Evolutionary conservation across 2,888 invertebrate species (phyloP).

Genomic region (Phlogophora meticulosa): DNA sequence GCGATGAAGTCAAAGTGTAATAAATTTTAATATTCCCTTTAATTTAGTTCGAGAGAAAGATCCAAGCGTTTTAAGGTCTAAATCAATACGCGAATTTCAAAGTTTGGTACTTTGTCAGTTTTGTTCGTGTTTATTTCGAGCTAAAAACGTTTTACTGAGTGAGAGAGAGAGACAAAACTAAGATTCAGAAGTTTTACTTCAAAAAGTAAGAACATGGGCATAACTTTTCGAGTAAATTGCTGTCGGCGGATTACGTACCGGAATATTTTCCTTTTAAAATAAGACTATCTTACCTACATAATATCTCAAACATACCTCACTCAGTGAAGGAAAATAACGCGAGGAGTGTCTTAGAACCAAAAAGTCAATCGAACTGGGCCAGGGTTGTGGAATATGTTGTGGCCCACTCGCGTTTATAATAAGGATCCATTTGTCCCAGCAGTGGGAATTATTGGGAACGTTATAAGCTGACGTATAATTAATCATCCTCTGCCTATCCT

Average conservation of each 20-base stretch:
- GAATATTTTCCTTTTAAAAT: neutral
- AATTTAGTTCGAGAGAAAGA: slow-evolving; percentile 27
- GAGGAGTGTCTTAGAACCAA: no score
- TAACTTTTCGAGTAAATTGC: neutral
- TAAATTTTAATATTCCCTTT: slow-evolving; percentile 45
- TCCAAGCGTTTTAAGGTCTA: slow-evolving; percentile 20
- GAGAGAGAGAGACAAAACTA: slow-evolving; percentile 8
- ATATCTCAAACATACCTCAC: no score
- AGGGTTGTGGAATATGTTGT: no score
- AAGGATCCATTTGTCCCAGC: no score
- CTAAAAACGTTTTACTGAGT: neutral
- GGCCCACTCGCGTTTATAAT: no score
- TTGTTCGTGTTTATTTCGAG: slow-evolving; percentile 2
- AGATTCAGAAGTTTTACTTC: slow-evolving; percentile 7
- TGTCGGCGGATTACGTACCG: neutral
- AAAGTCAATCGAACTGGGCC: no score
- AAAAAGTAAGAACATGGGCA: neutral
- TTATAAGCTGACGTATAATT: no score
- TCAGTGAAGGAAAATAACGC: no score
- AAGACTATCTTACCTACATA: no score
- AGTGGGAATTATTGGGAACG: no score
- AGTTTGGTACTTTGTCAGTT: slow-evolving; percentile 18
- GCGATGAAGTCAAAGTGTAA: slow-evolving; percentile 27
- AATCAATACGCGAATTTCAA: slow-evolving; percentile 25
- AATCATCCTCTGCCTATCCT: no score